phyloP scores from a whole-genome alignment of 2,888 invertebrate species.

The Drosophila gaucha region DNA sequence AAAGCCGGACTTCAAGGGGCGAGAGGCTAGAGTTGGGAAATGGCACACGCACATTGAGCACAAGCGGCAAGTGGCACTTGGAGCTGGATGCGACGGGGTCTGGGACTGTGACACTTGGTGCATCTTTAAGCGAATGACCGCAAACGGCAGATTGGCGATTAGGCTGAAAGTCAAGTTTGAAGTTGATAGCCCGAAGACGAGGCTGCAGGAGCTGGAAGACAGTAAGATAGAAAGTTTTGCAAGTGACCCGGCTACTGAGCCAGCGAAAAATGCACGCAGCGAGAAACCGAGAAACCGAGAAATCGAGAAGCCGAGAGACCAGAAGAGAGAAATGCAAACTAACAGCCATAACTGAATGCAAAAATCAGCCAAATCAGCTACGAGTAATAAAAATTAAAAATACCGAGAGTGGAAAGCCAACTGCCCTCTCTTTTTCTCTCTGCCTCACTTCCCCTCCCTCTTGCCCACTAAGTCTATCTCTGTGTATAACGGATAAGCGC shows the following conservation, averaged over 20 bases:
- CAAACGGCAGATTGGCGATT: slow-evolving; percentile 67
- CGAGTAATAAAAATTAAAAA: slow-evolving; percentile 72
- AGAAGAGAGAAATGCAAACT: slow-evolving; percentile 64
- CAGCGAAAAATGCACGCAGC: slow-evolving; percentile 69
- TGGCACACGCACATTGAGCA: slow-evolving; percentile 37
- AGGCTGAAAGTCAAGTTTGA: slow-evolving; percentile 59
- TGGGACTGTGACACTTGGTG: slow-evolving; percentile 64
- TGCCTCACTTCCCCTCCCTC: background rate
- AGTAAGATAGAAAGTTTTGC: slow-evolving; percentile 72
- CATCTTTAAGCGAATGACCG: slow-evolving; percentile 66
- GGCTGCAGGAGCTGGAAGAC: slow-evolving; percentile 28
- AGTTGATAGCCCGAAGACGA: slow-evolving; percentile 52
- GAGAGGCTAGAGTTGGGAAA: slow-evolving; percentile 1
- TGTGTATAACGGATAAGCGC: slow-evolving; percentile 70
- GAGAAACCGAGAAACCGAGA: slow-evolving; percentile 20
- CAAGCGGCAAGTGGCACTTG: slow-evolving; percentile 17
- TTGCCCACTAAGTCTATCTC: slow-evolving; percentile 1
- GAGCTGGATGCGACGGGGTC: slow-evolving; percentile 8
- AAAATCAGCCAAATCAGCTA: slow-evolving; percentile 67
- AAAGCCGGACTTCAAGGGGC: background rate
- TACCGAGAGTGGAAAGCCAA: slow-evolving; percentile 62
- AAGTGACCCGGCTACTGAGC: slow-evolving; percentile 74
- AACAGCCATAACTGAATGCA: slow-evolving; percentile 68
- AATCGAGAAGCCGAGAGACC: slow-evolving; percentile 21
- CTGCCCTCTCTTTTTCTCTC: slow-evolving; percentile 1